These are phyloP conservation scores for Rhizomys pruinosus DNA, from an alignment of 2,113 vertebrate genomes.

Conservation along the genomic window DNA sequence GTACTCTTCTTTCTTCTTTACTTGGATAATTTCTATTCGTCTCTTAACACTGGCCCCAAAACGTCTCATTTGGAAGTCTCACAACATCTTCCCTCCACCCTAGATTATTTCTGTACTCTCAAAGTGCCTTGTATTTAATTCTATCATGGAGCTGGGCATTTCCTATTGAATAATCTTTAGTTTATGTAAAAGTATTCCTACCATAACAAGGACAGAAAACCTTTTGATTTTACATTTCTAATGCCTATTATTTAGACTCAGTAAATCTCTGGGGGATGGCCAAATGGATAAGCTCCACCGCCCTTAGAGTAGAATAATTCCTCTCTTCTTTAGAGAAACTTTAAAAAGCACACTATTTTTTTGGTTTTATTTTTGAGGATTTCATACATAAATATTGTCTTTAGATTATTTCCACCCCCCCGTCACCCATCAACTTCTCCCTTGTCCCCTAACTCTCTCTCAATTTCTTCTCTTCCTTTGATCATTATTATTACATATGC, in stretches of 20 bases:
- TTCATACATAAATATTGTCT: too few relatives aligned
- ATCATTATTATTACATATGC: too few relatives aligned
- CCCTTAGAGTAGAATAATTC: background rate
- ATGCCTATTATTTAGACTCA: background rate
- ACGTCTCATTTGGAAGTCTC: background rate
- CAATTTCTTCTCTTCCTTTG: too few relatives aligned
- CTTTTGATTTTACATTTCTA: slow-evolving; percentile 40
- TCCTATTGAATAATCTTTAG: background rate
- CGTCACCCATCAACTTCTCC: too few relatives aligned
- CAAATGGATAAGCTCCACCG: background rate
- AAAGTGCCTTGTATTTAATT: background rate
- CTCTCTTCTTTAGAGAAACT: slow-evolving; percentile 1
- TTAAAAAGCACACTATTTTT: background rate
- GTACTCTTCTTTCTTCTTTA: background rate
- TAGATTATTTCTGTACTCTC: background rate
- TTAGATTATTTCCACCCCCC: too few relatives aligned
- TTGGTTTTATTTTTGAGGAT: too few relatives aligned
- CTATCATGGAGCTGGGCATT: background rate
- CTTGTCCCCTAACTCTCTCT: too few relatives aligned
- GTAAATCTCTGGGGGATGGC: background rate
- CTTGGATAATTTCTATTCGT: background rate
- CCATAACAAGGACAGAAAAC: background rate
- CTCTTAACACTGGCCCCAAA: background rate
- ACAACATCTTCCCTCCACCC: background rate
- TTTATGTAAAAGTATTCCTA: background rate